Evolutionary conservation across 2,113 vertebrate species (phyloP).

Genomic region (Phylloscopus trochilus): DNA sequence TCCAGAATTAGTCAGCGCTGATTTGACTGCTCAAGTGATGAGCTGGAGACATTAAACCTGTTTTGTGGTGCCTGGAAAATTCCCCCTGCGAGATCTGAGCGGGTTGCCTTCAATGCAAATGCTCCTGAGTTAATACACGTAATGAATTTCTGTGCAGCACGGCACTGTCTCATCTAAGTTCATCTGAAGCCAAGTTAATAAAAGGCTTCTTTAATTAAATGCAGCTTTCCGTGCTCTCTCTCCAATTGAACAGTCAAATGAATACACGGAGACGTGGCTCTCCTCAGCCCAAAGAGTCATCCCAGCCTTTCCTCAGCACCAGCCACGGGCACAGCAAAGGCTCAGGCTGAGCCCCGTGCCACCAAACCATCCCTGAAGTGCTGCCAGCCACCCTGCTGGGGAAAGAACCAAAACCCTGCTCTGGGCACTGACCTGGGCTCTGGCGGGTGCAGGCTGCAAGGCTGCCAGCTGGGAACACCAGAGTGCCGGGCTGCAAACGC

Average conservation of each 20-base stretch:
- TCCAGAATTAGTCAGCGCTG: not conserved
- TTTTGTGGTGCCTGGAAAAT: not conserved
- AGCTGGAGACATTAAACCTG: not conserved
- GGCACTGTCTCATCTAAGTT: not conserved
- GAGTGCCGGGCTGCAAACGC: not conserved
- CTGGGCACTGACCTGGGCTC: fast-evolving
- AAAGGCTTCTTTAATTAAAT: constrained; percentile 37
- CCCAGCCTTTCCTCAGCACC: not conserved
- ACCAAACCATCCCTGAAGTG: not conserved
- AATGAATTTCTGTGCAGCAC: not conserved
- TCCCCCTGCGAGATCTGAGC: not conserved
- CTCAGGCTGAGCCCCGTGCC: not conserved
- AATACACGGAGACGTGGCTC: not conserved
- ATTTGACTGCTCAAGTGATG: not conserved
- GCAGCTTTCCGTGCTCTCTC: not conserved
- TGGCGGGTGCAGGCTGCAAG: not conserved
- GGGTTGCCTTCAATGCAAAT: not conserved
- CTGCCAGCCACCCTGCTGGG: not conserved
- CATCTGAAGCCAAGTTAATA: constrained; percentile 13
- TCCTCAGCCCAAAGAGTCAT: not conserved
- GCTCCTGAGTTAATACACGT: not conserved
- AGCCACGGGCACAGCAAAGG: not conserved
- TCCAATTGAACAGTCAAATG: not conserved
- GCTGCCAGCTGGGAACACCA: not conserved
- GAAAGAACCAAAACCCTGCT: not conserved